Conservation (phyloP, 2,888 invertebrate genomes). For the Lasioglossum morio region DNA sequence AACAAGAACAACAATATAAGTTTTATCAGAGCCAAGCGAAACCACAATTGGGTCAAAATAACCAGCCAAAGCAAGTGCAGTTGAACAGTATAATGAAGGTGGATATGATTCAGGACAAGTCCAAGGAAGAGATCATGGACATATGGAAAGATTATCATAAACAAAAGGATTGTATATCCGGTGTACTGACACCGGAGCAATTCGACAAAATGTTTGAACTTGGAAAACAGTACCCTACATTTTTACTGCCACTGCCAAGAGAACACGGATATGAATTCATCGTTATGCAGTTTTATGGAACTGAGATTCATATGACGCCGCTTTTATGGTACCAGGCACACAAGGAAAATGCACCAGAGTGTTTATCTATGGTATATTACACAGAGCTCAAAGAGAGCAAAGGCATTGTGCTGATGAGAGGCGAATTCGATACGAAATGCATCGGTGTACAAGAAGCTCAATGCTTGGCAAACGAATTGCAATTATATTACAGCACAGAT, state of each 20-base stretch:
- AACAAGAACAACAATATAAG: slow-evolving; percentile 70
- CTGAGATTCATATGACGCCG: slow-evolving; percentile 93
- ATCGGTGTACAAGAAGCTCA: slow-evolving; percentile 92
- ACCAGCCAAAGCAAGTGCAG: slow-evolving; percentile 70
- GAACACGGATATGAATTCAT: slow-evolving; percentile 95
- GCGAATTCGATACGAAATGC: slow-evolving; percentile 93
- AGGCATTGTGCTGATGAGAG: slow-evolving; percentile 92
- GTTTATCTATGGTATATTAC: slow-evolving; percentile 92
- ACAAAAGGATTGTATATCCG: slow-evolving; percentile 91
- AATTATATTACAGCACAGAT: slow-evolving; percentile 92
- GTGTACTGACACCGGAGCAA: slow-evolving; percentile 88
- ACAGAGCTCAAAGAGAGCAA: slow-evolving; percentile 90
- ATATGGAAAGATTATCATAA: slow-evolving; percentile 94
- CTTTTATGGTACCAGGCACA: slow-evolving; percentile 94
- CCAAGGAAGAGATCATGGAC: slow-evolving; percentile 88
- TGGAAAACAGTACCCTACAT: slow-evolving; percentile 88
- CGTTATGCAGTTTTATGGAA: slow-evolving; percentile 90
- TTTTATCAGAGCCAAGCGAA: slow-evolving; percentile 76
- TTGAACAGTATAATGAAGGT: slow-evolving; percentile 91
- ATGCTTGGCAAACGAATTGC: slow-evolving; percentile 93
- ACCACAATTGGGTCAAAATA: slow-evolving; percentile 49
- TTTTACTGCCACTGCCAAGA: slow-evolving; percentile 92
- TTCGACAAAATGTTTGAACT: slow-evolving; percentile 87
- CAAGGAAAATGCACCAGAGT: slow-evolving; percentile 95
- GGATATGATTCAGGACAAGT: slow-evolving; percentile 90